Base-by-base conservation (phyloP, 1,140 invertebrate species). In the Ceratoteleas bidentatus region DNA sequence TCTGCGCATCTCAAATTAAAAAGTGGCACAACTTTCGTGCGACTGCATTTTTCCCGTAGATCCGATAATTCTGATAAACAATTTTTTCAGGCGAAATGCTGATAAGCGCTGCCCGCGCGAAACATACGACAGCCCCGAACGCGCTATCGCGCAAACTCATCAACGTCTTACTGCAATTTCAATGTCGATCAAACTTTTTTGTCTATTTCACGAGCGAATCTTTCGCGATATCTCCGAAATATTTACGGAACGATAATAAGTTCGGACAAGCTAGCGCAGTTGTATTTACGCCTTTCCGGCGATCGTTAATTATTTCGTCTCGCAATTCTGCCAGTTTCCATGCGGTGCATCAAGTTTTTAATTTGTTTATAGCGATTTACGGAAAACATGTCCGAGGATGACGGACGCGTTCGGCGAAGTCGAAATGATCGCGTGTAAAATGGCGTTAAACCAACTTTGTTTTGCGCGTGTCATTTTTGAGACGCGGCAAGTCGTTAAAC, bases 1-100 rank as follows among this genome's bases (percentile, higher is more conserved):
- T 69, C 45, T 60, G 47, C 33, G 49, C 47, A 81, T 75, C 61
- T 76, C 13, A 75, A 84, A 81, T 81, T 74, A 66, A 84, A 82
- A 34, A 61, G 65, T 52, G 49, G 33, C 34, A 58, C 68, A 77
- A 74, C 4, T 24, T 61, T 56, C 32, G 3, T 47, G 47, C 57
- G 33, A 68, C n/a, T 72, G 61, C 60, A 81, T 56, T 81, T 72
- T 73, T 66, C 72, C 11, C 10, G 24, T 11, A 54, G 47, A 72
- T 75, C 38, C 65, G 33, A 75, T 73, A 73, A 70, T 49, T 56
- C 60, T 62, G 70, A 69, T 81, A 75, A 81, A 65, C 60, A 73
- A 72, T 75, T 73, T 65, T 40, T 11, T 52, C 62, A 33, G 56
- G 47, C 49, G 62, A 56, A 68, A 77, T 24, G 11, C 24, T 36